Evolutionary conservation across 92 coral and sea anemone species (phyloP), one percentile per base, ranked within the genome.

Genomic region (Montipora capitata): DNA sequence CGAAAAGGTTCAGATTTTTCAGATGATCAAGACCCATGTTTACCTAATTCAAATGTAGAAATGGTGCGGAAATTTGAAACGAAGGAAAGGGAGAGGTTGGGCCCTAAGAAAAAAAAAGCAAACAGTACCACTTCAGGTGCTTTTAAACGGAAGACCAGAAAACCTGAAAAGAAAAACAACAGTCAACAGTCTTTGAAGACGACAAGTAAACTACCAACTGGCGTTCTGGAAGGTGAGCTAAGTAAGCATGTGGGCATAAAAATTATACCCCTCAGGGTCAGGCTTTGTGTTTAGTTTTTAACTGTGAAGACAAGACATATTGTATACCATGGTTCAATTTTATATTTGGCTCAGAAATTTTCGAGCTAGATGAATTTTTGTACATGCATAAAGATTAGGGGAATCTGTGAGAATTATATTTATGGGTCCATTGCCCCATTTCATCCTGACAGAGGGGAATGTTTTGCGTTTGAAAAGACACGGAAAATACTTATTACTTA

Each of bases 1-100:
- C 70, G 87, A 42, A 72, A 72, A 72, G 87, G 80, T 14, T 72
- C 80, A 3, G 79, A 83, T n/a, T 9, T 59, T 17, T 40, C 79
- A 18, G 87, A 83, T 27, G 80, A 72, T 20, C 78, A 57, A 44
- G 80, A 18, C 2, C 45, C 11, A 20, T 18, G 35, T 15, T 4
- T 44, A 13, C 13, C 45, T 5, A 72, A 13, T 4, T 42, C 4
- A 11, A 42, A 41, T 35, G 52, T 48, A 48, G 43, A 72, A 12
- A 41, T 35, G 4, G 17, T 12, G 5, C 1, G 56, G 45, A 57
- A 16, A 41, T 40, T 44, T 17, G 64, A 73, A 2, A 58, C 49
- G 7, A 44, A 18, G 14, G 79, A 44, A n/a, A 41, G 17, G 14
- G 79, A 44, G 5, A 41, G 44, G 2, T 18, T 42, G 4, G 13